Conservation (phyloP, 2,113 vertebrate species). For the Bucco capensis region DNA sequence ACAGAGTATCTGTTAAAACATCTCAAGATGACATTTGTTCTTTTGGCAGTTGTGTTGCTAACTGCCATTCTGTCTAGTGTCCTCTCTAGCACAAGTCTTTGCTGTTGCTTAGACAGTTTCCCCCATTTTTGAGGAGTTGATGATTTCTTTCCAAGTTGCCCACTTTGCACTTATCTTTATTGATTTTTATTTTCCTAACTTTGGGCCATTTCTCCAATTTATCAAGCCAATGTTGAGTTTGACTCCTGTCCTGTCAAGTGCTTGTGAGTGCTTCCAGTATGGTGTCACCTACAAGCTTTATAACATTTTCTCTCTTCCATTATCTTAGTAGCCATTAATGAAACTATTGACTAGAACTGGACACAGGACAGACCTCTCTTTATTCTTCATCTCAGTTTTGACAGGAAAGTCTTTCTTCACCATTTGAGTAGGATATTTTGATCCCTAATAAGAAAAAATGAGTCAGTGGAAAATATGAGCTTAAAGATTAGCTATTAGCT, state of each 20-base stretch:
- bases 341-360: background rate
- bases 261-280: background rate
- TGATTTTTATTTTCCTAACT: background rate
- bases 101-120: background rate
- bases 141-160: background rate
- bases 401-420: background rate
- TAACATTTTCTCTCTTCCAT: background rate
- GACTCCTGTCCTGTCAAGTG: background rate
- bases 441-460: background rate
- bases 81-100: background rate
- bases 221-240: background rate
- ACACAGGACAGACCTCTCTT: background rate
- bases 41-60: background rate
- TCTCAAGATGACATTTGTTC: background rate
- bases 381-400: background rate
- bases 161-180: background rate
- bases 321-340: background rate
- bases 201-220: background rate
- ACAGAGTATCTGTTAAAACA: background rate
- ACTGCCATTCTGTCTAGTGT: background rate
- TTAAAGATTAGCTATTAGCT: background rate
- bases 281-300: background rate
- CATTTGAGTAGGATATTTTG: background rate
- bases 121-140: background rate
- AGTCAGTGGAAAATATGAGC: background rate